phyloP scores from a whole-genome alignment of 2,888 invertebrate genomes.

The Teinopalpus imperialis region DNA sequence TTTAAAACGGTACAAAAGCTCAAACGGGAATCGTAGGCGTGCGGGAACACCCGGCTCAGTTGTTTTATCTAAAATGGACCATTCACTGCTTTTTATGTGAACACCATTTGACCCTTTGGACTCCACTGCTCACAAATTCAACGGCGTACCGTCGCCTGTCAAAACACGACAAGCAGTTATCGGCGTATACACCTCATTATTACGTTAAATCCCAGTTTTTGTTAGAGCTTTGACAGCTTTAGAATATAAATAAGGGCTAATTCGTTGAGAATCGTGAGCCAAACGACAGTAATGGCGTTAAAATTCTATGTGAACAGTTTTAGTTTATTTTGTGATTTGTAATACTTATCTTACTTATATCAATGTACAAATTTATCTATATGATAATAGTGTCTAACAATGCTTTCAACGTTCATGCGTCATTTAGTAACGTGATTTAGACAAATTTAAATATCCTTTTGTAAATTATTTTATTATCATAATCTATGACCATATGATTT shows the following conservation, averaged over 20 bases:
- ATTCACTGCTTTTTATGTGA: slow-evolving; percentile 53
- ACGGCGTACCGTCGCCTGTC: slow-evolving; percentile 29
- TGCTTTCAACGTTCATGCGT: background rate
- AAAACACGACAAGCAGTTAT: slow-evolving; percentile 32
- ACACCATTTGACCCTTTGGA: slow-evolving; percentile 34
- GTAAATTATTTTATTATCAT: too few relatives aligned
- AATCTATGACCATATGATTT: too few relatives aligned
- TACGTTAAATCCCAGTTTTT: slow-evolving; percentile 32
- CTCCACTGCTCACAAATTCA: slow-evolving; percentile 30
- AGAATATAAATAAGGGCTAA: slow-evolving; percentile 36
- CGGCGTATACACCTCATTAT: slow-evolving; percentile 30
- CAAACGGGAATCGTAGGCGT: slow-evolving; percentile 1
- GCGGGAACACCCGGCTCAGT: slow-evolving; percentile 12
- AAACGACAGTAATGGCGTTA: slow-evolving; percentile 26
- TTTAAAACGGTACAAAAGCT: slow-evolving; percentile 13
- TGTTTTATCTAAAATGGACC: slow-evolving; percentile 52
- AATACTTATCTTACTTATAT: slow-evolving; percentile 6
- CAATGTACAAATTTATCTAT: slow-evolving; percentile 1
- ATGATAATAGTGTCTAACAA: background rate
- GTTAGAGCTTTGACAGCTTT: slow-evolving; percentile 26
- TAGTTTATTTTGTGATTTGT: slow-evolving; percentile 1
- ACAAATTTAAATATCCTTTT: too few relatives aligned
- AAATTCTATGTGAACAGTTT: slow-evolving; percentile 28
- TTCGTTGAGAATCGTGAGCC: slow-evolving; percentile 16
- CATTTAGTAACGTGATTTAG: background rate